Evolutionary conservation across 2,888 invertebrate species (phyloP).

Genomic region (Tanytarsus gracilentus): DNA sequence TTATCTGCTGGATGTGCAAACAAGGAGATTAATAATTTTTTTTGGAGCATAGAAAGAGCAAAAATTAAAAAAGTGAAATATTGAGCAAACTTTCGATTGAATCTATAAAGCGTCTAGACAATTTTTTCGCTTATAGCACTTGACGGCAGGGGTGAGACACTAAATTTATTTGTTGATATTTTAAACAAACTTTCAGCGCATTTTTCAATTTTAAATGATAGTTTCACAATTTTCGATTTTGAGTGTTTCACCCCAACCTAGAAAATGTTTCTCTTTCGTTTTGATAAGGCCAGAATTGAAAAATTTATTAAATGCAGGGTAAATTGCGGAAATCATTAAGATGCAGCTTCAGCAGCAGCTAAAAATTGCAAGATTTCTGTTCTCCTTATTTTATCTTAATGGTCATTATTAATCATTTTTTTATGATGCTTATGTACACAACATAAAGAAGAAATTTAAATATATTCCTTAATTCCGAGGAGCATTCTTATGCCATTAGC

Average conservation of each 20-base stretch:
- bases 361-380: not conserved
- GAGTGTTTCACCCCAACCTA: too few relatives aligned
- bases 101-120: not conserved
- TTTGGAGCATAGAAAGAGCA: not conserved
- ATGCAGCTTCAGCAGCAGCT: not conserved
- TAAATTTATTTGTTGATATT: too few relatives aligned
- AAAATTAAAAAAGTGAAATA: too few relatives aligned
- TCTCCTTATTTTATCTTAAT: constrained; percentile 23
- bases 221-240: too few relatives aligned
- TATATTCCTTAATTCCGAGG: not conserved
- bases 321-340: constrained; percentile 12
- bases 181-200: too few relatives aligned
- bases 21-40: not conserved
- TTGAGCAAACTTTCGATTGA: not conserved
- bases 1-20: constrained; percentile 6
- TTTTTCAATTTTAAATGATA: too few relatives aligned
- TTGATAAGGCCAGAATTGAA: too few relatives aligned
- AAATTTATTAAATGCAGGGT: too few relatives aligned
- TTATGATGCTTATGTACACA: not conserved
- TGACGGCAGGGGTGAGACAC: too few relatives aligned
- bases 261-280: too few relatives aligned
- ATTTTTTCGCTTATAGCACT: too few relatives aligned
- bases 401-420: constrained; percentile 27
- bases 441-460: not conserved
- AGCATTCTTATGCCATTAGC: not conserved